Evolutionary conservation across 2,797 vertebrate species (phyloP).

Genomic region (Alauda arvensis): DNA sequence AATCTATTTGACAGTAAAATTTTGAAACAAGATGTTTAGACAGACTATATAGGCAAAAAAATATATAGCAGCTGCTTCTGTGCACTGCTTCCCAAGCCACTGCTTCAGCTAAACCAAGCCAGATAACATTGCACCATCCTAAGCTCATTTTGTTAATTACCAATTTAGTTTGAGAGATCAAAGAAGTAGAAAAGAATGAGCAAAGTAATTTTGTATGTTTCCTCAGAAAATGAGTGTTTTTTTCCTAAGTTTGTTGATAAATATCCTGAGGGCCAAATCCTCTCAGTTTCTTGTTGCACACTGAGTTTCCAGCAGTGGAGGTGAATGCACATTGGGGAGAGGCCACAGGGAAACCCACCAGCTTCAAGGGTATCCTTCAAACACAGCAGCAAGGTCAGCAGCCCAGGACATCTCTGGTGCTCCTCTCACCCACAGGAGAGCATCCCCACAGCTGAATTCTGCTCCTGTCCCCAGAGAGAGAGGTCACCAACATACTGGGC

Average conservation of each 20-base stretch:
- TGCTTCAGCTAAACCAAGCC: neutral
- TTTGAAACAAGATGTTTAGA: neutral
- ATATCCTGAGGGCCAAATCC: neutral
- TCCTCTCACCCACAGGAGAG: neutral
- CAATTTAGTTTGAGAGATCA: neutral
- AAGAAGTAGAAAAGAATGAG: neutral
- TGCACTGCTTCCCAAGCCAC: neutral
- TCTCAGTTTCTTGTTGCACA: neutral
- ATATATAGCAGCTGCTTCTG: neutral
- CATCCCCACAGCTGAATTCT: neutral
- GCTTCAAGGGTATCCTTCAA: neutral
- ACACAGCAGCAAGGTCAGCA: too few species aligned
- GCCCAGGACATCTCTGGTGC: fast-evolving
- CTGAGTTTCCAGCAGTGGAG: neutral
- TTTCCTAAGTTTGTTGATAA: neutral
- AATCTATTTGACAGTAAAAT: neutral
- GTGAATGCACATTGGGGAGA: neutral
- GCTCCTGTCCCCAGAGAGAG: fast-evolving
- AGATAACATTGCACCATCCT: neutral
- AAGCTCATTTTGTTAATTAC: neutral
- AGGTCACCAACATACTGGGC: fast-evolving
- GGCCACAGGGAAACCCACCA: neutral
- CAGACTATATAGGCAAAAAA: neutral
- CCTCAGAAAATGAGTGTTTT: neutral
- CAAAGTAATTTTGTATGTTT: neutral